A percentile compares a stretch with the other conserved stretches of the same genome.
Conservation (phyloP, 2,888 invertebrate genomes). For the Agrochola litura region DNA sequence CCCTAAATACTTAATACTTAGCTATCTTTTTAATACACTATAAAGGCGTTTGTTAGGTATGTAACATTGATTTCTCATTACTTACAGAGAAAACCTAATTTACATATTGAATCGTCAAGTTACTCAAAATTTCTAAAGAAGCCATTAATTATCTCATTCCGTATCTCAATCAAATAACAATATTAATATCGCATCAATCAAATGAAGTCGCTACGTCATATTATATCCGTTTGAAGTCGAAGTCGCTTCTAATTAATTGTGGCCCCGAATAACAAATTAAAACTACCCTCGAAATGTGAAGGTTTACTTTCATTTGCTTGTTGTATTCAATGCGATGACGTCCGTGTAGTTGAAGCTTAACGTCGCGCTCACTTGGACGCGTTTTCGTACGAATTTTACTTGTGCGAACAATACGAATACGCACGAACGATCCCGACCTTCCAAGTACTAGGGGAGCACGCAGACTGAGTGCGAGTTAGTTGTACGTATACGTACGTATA, state of each 20-base stretch:
- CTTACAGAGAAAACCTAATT: slow-evolving; percentile 1
- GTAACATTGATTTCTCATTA: slow-evolving; percentile 22
- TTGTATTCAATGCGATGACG: neutral
- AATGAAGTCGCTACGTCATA: slow-evolving; percentile 31
- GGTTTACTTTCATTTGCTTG: neutral
- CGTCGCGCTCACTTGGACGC: no score
- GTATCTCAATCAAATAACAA: slow-evolving; percentile 48
- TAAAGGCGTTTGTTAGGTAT: neutral
- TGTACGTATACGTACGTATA: no score
- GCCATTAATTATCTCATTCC: slow-evolving; percentile 44
- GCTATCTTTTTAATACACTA: neutral
- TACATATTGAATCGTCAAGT: slow-evolving; percentile 21
- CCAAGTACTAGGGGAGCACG: no score
- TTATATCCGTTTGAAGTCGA: slow-evolving; percentile 30
- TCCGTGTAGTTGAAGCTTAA: no score
- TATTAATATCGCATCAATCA: slow-evolving; percentile 47
- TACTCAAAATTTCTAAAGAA: slow-evolving; percentile 25
- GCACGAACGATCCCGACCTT: no score
- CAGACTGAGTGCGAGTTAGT: no score
- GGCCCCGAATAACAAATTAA: slow-evolving; percentile 36
- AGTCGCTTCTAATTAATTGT: slow-evolving; percentile 22
- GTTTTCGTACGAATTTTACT: no score
- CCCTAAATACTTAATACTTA: neutral
- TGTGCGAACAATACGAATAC: no score
- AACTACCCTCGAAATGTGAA: slow-evolving; percentile 22